A percentile compares a stretch with the other conserved stretches of the same genome.
Evolutionary conservation across 1,140 invertebrate species (phyloP).

Genomic region (Drosophila athabasca): DNA sequence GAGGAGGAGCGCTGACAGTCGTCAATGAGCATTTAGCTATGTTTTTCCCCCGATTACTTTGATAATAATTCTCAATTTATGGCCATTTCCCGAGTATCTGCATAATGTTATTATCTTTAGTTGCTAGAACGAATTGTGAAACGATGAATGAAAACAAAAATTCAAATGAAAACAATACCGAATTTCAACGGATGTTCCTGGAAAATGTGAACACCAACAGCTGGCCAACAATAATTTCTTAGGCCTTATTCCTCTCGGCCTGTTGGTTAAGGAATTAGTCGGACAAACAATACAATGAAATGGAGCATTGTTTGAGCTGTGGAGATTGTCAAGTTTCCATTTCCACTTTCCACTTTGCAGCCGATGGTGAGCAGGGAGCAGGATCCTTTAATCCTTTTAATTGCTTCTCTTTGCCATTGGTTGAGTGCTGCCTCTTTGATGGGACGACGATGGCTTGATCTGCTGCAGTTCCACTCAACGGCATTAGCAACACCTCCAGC

Average conservation of each 20-base stretch:
- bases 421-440: slow-evolving; percentile 24
- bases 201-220: no score
- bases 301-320: no score
- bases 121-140: slow-evolving; percentile 74
- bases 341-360: no score
- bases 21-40: slow-evolving; percentile 66
- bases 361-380: background rate
- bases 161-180: slow-evolving; percentile 49
- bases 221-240: background rate
- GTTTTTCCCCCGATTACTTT: slow-evolving; percentile 31
- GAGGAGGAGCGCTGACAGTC: slow-evolving; percentile 19
- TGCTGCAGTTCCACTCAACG: background rate
- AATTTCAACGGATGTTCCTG: no score
- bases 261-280: no score
- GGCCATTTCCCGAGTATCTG: slow-evolving; percentile 30
- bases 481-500: slow-evolving; percentile 28
- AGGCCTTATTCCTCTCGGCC: background rate
- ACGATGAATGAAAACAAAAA: slow-evolving; percentile 64
- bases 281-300: no score
- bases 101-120: slow-evolving; percentile 59
- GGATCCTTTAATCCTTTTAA: slow-evolving; percentile 34
- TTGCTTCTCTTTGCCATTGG: slow-evolving; percentile 53
- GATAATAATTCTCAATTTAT: slow-evolving; percentile 7
- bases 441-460: background rate
- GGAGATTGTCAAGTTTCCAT: no score